phyloP scores from a whole-genome alignment of 2,888 invertebrate species.

The Melieria omissa region DNA sequence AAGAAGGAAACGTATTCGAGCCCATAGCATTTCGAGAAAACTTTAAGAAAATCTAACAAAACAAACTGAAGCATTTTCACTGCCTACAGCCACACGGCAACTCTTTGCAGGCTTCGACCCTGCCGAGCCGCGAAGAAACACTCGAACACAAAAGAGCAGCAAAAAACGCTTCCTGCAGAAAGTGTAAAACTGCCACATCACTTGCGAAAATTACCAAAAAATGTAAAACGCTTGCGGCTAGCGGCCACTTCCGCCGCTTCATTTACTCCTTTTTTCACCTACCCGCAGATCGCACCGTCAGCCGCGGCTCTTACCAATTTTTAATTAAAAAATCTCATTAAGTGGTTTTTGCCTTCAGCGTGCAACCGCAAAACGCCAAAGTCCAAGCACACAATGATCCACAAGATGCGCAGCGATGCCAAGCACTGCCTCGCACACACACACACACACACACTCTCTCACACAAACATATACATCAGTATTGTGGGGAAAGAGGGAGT shows the following conservation, averaged over 20 bases:
- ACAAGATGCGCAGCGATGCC: not conserved
- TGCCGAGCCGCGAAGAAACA: too few species aligned
- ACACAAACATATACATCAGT: not conserved
- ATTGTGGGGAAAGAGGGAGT: not conserved
- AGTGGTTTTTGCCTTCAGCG: slow-evolving; percentile 40
- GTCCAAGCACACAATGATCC: not conserved
- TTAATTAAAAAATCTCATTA: slow-evolving; percentile 48
- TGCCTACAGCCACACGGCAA: too few species aligned
- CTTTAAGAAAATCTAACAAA: too few species aligned
- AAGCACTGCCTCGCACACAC: not conserved
- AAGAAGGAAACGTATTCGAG: too few species aligned
- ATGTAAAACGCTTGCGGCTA: slow-evolving; percentile 18
- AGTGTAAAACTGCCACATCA: slow-evolving; percentile 28
- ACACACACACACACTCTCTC: slow-evolving; percentile 4
- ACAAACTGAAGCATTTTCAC: too few species aligned
- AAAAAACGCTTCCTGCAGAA: not conserved
- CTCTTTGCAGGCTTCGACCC: too few species aligned
- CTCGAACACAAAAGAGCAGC: too few species aligned
- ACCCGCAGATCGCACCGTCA: slow-evolving; percentile 5
- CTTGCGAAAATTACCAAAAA: slow-evolving; percentile 33
- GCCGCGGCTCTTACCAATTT: slow-evolving; percentile 28
- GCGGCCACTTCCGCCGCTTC: not conserved
- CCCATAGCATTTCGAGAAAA: too few species aligned
- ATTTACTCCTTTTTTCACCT: slow-evolving; percentile 12
- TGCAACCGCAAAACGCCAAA: slow-evolving; percentile 27